Evolutionary conservation across 2,888 invertebrate genomes (phyloP), one percentile per base, ranked within the genome.

Genomic region (Hemicrepidius hirtus): DNA sequence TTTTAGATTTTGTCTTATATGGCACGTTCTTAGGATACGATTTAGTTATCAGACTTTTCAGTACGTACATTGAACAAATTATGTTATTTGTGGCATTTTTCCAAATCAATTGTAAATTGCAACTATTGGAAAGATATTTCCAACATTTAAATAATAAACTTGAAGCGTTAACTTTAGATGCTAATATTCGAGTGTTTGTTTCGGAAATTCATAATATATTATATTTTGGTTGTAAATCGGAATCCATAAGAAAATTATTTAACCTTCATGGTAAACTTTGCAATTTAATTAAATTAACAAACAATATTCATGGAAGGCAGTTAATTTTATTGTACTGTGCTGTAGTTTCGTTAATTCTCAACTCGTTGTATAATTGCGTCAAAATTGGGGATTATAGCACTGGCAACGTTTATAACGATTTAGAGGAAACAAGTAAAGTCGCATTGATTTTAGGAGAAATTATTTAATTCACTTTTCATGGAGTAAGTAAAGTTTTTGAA

Each of bases 251-350:
- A 40, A 40, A 40, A 13, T 40, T 40, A 6, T 13, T n/a, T 40
- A 13, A 6, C 3, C n/a, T 40, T 12, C 59, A 59, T 20, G 18
- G 16, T 40, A 59, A 59, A 7, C 40, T 59, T 6, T 59, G 59
- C 37, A 40, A 40, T 20, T 37, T 59, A 40, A 59, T 40, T 24
- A 16, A 59, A 12, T 1, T 37, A 3, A 12, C 9, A 6, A 59
- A 59, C 40, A 20, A 59, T 40, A 20, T 13, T 3, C 59, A 59
- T 40, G 59, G 59, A 10, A 37, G 40, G 40, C 59, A 59, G 21
- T 20, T 59, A n/a, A 12, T 59, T 12, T 5, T 40, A 1, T 3
- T 59, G 9, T 37, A 37, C 40, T 35, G 13, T 37, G 20, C 37
- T 3, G 10, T 40, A 3, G 35, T 40, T 20, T 10, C 40, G 4